These are phyloP conservation scores for Orestias chungarensis DNA, from an alignment of 2,797 vertebrate genomes.

Conservation along the genomic window DNA sequence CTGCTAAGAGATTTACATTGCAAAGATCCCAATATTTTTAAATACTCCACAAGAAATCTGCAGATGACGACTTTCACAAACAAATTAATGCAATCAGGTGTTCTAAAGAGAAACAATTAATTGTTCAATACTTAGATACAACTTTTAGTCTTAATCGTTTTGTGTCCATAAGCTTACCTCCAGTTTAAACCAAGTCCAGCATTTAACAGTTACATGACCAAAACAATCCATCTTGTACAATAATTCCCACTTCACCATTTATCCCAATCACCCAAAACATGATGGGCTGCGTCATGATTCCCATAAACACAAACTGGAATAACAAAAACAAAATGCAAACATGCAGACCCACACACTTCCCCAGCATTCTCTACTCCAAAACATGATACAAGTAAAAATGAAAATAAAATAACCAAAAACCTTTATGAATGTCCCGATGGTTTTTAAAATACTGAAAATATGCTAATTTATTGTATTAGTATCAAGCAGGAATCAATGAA, in stretches of 20 bases:
- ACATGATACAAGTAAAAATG: not conserved
- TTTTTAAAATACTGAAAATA: too few species aligned
- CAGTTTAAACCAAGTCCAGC: not conserved
- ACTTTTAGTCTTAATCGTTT: not conserved
- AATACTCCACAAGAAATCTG: constrained; percentile 22
- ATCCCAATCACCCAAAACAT: not conserved
- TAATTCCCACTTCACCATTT: too few species aligned
- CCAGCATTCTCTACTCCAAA: not conserved
- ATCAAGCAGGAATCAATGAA: not conserved
- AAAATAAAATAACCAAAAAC: not conserved
- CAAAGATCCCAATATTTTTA: constrained; percentile 16
- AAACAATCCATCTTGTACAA: not conserved
- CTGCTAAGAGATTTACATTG: constrained; percentile 14
- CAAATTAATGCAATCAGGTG: not conserved
- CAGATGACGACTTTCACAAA: not conserved
- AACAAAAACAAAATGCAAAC: constrained; percentile 13
- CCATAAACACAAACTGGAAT: constrained; percentile 14
- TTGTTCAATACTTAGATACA: not conserved
- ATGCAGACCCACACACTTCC: not conserved
- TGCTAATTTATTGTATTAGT: not conserved
- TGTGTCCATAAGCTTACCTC: not conserved
- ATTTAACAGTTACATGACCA: not conserved
- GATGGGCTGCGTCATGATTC: not conserved
- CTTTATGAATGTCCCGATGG: not conserved
- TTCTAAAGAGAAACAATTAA: not conserved